Evolutionary conservation across 2,888 invertebrate species (phyloP).

Genomic region (Scaptodrosophila latifasciaeformis): DNA sequence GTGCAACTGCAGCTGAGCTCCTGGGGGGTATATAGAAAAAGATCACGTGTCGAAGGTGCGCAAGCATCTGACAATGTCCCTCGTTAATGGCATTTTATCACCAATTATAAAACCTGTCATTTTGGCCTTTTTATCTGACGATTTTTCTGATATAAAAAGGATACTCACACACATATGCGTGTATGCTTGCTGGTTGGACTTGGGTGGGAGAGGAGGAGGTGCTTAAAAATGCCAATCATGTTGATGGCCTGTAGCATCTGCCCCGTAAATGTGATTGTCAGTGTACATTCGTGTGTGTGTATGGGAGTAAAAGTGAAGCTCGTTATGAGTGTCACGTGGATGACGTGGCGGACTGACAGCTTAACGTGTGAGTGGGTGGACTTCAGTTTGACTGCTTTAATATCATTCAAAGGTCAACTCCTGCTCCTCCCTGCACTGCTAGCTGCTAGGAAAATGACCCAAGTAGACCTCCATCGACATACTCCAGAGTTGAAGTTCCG

Average conservation of each 20-base stretch:
- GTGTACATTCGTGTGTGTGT: conserved; percentile 7
- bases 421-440: no score
- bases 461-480: no score
- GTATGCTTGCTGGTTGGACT: not conserved
- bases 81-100: conserved; percentile 58
- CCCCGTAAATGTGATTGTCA: no score
- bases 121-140: conserved; percentile 13
- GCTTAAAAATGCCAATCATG: conserved; percentile 60
- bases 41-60: no score
- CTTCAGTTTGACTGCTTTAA: no score
- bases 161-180: conserved; percentile 18
- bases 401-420: no score
- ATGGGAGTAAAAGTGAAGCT: conserved; percentile 16
- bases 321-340: conserved; percentile 44
- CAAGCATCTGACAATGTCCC: conserved; percentile 34
- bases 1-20: no score
- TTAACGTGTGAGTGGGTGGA: no score
- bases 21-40: no score
- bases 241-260: conserved; percentile 32
- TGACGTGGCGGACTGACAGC: conserved; percentile 10
- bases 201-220: conserved; percentile 13
- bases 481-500: no score
- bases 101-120: conserved; percentile 63
- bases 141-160: conserved; percentile 21
- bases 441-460: no score